These are phyloP conservation scores for Harpalus rufipes DNA, from an alignment of 2,888 invertebrate genomes.

Conservation along the genomic window DNA sequence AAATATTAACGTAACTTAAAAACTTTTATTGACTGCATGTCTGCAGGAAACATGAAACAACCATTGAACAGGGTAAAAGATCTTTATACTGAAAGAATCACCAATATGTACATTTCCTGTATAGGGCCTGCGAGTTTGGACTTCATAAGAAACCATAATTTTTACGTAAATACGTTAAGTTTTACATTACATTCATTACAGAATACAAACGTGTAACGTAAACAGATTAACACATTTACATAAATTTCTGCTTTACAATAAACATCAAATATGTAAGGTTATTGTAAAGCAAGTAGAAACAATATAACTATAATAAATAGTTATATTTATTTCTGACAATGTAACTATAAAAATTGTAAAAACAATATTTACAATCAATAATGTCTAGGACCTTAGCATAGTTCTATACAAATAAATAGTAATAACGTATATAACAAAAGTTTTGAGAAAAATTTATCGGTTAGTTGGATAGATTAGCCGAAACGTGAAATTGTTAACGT, in stretches of 20 bases:
- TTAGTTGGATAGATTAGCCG: no score
- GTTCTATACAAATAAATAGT: neutral
- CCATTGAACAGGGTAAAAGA: slow-evolving; percentile 47
- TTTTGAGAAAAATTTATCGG: no score
- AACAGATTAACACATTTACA: slow-evolving; percentile 47
- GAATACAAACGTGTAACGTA: slow-evolving; percentile 32
- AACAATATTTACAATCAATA: slow-evolving; percentile 13
- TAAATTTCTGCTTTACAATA: slow-evolving; percentile 14
- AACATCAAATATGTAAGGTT: neutral
- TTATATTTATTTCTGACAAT: slow-evolving; percentile 54
- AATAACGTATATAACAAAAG: no score
- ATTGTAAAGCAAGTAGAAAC: neutral
- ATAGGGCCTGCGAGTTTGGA: slow-evolving; percentile 20
- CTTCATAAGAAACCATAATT: neutral
- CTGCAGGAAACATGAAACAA: slow-evolving; percentile 52
- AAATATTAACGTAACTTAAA: slow-evolving; percentile 48
- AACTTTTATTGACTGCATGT: slow-evolving; percentile 40
- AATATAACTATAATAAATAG: slow-evolving; percentile 32
- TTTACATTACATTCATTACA: slow-evolving; percentile 43
- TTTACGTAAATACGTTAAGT: slow-evolving; percentile 48
- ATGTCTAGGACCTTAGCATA: slow-evolving; percentile 6
- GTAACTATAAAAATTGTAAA: slow-evolving; percentile 3
- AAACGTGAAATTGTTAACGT: no score
- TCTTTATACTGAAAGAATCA: slow-evolving; percentile 30
- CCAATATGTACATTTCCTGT: slow-evolving; percentile 39